Evolutionary conservation across 1,140 invertebrate species (phyloP).

Genomic region (Drosophila parabipectinata): DNA sequence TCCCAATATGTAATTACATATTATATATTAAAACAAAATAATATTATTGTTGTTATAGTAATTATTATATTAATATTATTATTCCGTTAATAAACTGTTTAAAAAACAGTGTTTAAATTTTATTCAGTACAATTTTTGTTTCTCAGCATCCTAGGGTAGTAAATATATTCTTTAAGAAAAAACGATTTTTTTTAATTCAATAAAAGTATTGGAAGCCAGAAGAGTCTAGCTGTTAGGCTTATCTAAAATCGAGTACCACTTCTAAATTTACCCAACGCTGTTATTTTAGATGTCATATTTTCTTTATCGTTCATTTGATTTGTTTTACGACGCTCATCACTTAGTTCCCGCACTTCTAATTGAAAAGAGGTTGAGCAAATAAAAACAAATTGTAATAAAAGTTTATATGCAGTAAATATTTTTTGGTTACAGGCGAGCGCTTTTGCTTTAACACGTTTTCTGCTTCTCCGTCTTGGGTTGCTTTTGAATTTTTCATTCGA

Average conservation of each 20-base stretch:
- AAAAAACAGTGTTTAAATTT: too few relatives aligned
- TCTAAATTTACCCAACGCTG: background rate
- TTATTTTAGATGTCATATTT: constrained; percentile 13
- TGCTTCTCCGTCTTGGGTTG: constrained; percentile 14
- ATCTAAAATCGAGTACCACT: background rate
- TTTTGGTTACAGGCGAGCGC: constrained; percentile 55
- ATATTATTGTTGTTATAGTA: too few relatives aligned
- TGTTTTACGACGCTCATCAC: constrained; percentile 59
- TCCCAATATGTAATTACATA: too few relatives aligned
- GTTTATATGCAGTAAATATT: constrained; percentile 81
- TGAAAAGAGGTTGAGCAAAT: constrained; percentile 76
- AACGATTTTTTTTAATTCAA: too few relatives aligned
- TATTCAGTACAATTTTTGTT: too few relatives aligned
- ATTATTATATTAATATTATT: too few relatives aligned
- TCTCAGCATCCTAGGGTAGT: too few relatives aligned
- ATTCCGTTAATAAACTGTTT: too few relatives aligned
- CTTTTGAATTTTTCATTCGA: constrained; percentile 80
- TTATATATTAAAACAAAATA: too few relatives aligned
- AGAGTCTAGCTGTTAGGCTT: too few relatives aligned
- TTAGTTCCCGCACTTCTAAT: constrained; percentile 55
- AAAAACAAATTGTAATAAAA: constrained; percentile 81
- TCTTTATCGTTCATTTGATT: constrained; percentile 15
- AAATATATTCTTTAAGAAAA: too few relatives aligned
- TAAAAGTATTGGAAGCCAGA: too few relatives aligned
- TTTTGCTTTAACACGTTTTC: constrained; percentile 1